Evolutionary conservation across 2,888 invertebrate species (phyloP).

Genomic region (Acleris sparsana): DNA sequence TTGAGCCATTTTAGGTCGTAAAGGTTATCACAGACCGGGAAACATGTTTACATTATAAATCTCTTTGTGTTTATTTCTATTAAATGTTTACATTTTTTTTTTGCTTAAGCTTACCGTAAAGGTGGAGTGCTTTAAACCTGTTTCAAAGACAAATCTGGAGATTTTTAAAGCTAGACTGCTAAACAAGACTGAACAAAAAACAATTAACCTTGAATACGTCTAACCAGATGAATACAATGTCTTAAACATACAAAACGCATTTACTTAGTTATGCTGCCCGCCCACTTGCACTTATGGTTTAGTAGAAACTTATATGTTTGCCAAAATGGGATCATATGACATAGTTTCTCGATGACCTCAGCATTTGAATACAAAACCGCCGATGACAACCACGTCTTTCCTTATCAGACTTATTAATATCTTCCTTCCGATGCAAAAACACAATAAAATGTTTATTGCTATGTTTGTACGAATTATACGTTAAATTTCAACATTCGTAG

Average conservation of each 20-base stretch:
- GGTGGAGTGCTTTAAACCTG: too few relatives aligned
- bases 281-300: constrained; percentile 18
- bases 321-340: constrained; percentile 29
- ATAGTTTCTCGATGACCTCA: constrained; percentile 31
- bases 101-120: too few relatives aligned
- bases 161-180: too few relatives aligned
- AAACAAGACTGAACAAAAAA: too few relatives aligned
- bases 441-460: background rate
- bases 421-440: constrained; percentile 11
- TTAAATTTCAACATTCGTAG: too few relatives aligned
- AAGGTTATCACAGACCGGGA: too few relatives aligned
- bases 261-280: constrained; percentile 2
- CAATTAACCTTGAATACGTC: too few relatives aligned
- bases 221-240: background rate
- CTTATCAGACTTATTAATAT: constrained; percentile 16
- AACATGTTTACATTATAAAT: too few relatives aligned
- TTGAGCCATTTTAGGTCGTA: too few relatives aligned
- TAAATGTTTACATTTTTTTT: too few relatives aligned
- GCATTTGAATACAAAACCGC: constrained; percentile 12
- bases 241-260: constrained; percentile 2
- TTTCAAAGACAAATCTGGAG: too few relatives aligned
- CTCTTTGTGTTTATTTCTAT: too few relatives aligned
- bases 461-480: background rate
- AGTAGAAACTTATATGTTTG: constrained; percentile 13
- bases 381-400: constrained; percentile 20